Conservation (phyloP, 53 echinoderm and acorn worm genomes). For the Astropecten irregularis region DNA sequence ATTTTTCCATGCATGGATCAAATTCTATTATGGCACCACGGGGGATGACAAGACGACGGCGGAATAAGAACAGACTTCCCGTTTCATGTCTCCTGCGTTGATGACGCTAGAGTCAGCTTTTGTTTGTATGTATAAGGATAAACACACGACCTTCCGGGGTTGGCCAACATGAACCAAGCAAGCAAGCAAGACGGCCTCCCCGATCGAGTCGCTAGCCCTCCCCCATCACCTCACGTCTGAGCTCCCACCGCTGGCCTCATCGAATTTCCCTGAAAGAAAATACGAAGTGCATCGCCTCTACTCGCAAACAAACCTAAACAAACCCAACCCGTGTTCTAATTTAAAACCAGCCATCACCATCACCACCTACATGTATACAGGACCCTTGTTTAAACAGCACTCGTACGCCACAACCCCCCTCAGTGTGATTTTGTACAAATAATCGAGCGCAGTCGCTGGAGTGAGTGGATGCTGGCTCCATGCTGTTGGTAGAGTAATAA, state of each 20-base stretch:
- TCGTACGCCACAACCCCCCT: background rate
- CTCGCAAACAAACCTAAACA: conserved; percentile 33
- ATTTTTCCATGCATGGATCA: too few relatives aligned
- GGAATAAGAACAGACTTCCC: too few relatives aligned
- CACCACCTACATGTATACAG: too few relatives aligned
- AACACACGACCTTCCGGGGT: background rate
- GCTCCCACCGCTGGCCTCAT: too few relatives aligned
- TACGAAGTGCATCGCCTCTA: background rate
- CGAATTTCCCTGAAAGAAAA: too few relatives aligned
- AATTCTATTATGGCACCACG: too few relatives aligned
- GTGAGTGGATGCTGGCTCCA: background rate
- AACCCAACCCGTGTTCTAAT: conserved; percentile 27
- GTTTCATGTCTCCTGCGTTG: too few relatives aligned
- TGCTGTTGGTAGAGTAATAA: background rate
- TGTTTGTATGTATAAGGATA: conserved; percentile 53
- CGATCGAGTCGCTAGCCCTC: too few relatives aligned
- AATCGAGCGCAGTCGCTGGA: background rate
- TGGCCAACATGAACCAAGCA: too few relatives aligned
- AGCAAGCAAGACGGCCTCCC: too few relatives aligned
- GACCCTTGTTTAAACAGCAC: conserved; percentile 24
- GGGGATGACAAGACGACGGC: too few relatives aligned
- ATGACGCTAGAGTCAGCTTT: conserved; percentile 11
- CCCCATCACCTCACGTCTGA: too few relatives aligned
- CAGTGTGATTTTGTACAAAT: conserved; percentile 35
- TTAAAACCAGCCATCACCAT: conserved; percentile 32